A percentile compares a stretch with the other conserved stretches of the same genome.
Conservation (phyloP, 2,797 vertebrate genomes). For the Apodemus agrarius region DNA sequence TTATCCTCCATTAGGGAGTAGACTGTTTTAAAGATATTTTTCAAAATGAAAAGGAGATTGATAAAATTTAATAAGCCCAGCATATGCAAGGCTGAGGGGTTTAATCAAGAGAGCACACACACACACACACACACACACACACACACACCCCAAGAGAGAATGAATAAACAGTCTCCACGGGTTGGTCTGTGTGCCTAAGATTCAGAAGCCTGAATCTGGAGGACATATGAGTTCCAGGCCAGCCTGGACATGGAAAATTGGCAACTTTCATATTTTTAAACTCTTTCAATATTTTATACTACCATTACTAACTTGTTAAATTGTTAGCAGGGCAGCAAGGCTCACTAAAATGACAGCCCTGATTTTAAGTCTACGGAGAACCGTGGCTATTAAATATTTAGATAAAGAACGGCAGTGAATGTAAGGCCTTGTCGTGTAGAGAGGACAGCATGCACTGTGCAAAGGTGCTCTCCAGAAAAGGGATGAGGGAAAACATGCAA, state of each 20-base stretch:
- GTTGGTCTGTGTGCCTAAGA: not conserved
- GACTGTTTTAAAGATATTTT: not conserved
- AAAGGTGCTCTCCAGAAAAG: not conserved
- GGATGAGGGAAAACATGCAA: not conserved
- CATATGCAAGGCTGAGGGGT: not conserved
- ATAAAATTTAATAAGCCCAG: not conserved
- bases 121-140: not conserved
- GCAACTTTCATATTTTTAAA: slow-evolving; percentile 9
- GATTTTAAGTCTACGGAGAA: not conserved
- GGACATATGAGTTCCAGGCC: not conserved
- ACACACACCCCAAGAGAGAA: not conserved
- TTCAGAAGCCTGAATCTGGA: not conserved
- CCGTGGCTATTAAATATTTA: not conserved
- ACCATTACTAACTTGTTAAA: not conserved
- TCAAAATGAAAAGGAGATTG: not conserved
- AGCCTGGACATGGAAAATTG: not conserved
- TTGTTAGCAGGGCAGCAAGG: not conserved
- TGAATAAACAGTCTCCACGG: not conserved
- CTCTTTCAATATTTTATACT: not conserved
- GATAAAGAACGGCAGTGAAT: not conserved
- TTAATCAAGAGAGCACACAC: not conserved
- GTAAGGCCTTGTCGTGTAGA: not conserved
- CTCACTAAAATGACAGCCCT: not conserved
- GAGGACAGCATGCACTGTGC: not conserved
- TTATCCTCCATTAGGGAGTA: not conserved